phyloP scores from a whole-genome alignment of 1,140 invertebrate genomes.

The Metaphire vulgaris region DNA sequence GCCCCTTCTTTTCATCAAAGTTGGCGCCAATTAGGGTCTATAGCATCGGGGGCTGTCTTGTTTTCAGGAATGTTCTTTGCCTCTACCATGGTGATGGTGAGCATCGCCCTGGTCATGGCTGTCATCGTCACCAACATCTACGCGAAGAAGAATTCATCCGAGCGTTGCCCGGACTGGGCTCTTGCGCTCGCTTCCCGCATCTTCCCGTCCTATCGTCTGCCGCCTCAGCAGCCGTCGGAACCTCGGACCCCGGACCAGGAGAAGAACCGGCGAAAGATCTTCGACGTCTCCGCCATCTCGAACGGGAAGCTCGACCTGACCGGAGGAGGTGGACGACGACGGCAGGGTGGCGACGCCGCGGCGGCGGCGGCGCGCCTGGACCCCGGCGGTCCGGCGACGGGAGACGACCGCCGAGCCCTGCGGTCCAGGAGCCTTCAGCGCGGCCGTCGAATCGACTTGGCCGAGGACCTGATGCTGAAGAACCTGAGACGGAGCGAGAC shows the following conservation, averaged over 20 bases:
- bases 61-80: constrained; percentile 34
- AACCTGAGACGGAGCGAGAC: constrained; percentile 3
- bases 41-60: too few relatives aligned
- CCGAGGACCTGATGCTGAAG: not conserved
- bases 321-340: not conserved
- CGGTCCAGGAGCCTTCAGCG: not conserved
- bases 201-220: constrained; percentile 15
- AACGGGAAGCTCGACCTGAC: constrained; percentile 15
- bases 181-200: constrained; percentile 15
- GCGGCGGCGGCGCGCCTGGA: not conserved
- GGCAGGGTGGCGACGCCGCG: not conserved
- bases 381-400: not conserved
- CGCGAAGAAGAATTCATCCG: constrained; percentile 17
- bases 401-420: too few relatives aligned
- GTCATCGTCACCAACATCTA: constrained; percentile 34
- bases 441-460: not conserved
- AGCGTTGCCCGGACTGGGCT: constrained; percentile 22
- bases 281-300: constrained; percentile 14
- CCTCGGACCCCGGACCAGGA: not conserved
- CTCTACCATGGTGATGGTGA: constrained; percentile 33
- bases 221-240: not conserved
- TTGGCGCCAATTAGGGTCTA: too few relatives aligned
- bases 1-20: too few relatives aligned
- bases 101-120: constrained; percentile 33
- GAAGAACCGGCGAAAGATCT: constrained; percentile 6